Percentiles rank a stretch among this genome's conserved stretches.
Conservation (phyloP, 2,113 vertebrate genomes). For the Electrona antarctica region DNA sequence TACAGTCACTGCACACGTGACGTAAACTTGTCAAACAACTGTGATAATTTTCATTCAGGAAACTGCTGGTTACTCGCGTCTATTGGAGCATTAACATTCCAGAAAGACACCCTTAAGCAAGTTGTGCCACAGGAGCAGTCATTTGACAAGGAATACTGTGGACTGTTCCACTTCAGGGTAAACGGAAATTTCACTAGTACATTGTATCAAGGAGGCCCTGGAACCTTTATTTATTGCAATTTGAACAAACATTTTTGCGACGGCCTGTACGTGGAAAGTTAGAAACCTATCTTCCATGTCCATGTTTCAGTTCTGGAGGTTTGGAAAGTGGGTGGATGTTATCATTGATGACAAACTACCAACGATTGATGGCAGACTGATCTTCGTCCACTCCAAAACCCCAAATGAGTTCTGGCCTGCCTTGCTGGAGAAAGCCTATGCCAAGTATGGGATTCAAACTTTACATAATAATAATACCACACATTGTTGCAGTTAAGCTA, state of each 20-base stretch:
- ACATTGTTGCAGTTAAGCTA: no score
- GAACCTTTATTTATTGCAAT: no score
- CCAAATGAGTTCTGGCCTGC: conserved; percentile 78
- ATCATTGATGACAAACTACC: conserved; percentile 81
- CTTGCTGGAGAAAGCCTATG: conserved; percentile 80
- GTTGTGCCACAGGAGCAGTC: conserved; percentile 68
- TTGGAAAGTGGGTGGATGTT: conserved; percentile 79
- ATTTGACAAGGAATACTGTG: conserved; percentile 69
- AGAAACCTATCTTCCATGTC: not conserved
- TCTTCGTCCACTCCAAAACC: conserved; percentile 72
- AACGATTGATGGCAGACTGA: conserved; percentile 61
- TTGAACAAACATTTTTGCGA: not conserved
- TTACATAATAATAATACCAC: no score
- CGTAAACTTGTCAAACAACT: not conserved
- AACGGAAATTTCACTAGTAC: conserved; percentile 3
- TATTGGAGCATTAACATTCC: conserved; percentile 76
- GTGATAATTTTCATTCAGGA: conserved; percentile 49
- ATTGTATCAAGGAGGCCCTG: no score
- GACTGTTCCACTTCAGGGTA: conserved; percentile 81
- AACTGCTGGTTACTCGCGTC: conserved; percentile 82
- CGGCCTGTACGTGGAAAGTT: no score
- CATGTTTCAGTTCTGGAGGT: conserved; percentile 78
- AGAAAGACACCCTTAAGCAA: conserved; percentile 22
- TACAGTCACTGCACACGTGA: no score
- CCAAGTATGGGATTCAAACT: conserved; percentile 69